Conservation (phyloP, 2,113 vertebrate genomes). For the Festucalex cinctus region DNA sequence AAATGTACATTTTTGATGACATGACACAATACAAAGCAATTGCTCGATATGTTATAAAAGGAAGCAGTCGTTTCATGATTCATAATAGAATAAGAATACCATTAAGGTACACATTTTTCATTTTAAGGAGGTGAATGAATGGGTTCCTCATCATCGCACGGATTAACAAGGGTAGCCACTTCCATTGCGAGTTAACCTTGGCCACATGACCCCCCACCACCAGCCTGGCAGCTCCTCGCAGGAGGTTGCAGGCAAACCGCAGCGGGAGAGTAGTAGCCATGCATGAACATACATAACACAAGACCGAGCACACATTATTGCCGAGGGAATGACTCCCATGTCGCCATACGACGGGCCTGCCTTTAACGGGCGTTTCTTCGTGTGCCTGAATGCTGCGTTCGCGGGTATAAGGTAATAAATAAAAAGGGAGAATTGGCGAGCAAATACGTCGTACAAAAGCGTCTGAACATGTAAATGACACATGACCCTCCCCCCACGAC, state of each 20-base stretch:
- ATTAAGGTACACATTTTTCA: not conserved
- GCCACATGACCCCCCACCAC: slow-evolving; percentile 43
- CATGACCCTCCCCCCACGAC: slow-evolving; percentile 73
- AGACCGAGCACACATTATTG: slow-evolving; percentile 7
- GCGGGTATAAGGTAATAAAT: not conserved
- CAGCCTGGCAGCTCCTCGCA: not conserved
- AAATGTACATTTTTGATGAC: not conserved
- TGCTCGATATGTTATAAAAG: not conserved
- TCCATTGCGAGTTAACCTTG: slow-evolving; percentile 53
- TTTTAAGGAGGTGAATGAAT: not conserved
- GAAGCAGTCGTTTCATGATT: not conserved
- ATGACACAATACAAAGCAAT: not conserved
- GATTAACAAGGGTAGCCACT: not conserved
- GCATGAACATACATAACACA: not conserved
- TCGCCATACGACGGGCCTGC: slow-evolving; percentile 24
- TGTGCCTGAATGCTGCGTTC: not conserved
- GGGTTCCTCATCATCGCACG: not conserved
- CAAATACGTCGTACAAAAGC: slow-evolving; percentile 3
- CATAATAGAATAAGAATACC: not conserved
- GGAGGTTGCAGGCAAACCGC: slow-evolving; percentile 20
- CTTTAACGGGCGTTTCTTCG: not conserved
- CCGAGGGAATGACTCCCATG: slow-evolving; percentile 13
- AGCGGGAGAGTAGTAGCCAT: not conserved
- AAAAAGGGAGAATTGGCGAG: not conserved
- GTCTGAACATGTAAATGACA: slow-evolving; percentile 36